Evolutionary conservation across 2,888 invertebrate genomes (phyloP).

Genomic region (Agrotis exclamationis): DNA sequence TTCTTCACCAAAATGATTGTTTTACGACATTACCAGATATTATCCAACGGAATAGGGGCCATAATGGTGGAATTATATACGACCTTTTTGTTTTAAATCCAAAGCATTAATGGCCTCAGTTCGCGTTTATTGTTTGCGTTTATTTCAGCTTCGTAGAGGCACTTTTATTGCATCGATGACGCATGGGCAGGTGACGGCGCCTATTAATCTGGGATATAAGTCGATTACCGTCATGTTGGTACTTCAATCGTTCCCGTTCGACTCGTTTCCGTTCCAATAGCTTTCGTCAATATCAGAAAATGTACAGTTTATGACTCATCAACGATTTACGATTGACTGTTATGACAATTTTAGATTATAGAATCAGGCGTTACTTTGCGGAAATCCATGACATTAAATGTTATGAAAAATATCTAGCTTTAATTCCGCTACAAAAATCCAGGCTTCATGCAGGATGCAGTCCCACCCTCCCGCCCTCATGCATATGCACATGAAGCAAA

Average conservation of each 20-base stretch:
- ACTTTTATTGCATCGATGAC: conserved; percentile 51
- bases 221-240: conserved; percentile 53
- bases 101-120: conserved; percentile 1
- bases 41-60: conserved; percentile 4
- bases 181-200: conserved; percentile 56
- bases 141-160: conserved; percentile 34
- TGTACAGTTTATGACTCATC: conserved; percentile 51
- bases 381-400: too few relatives aligned
- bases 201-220: conserved; percentile 58
- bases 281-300: conserved; percentile 51
- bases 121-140: conserved; percentile 38
- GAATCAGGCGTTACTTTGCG: too few relatives aligned
- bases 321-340: conserved; percentile 49
- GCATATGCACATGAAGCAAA: too few relatives aligned
- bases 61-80: conserved; percentile 6
- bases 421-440: too few relatives aligned
- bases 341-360: conserved; percentile 43
- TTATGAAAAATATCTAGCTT: too few relatives aligned
- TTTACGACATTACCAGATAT: conserved; percentile 19
- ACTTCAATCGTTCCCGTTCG: conserved; percentile 54
- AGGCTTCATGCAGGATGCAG: too few relatives aligned
- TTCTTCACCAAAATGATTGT: conserved; percentile 20
- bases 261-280: conserved; percentile 55
- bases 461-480: too few relatives aligned
- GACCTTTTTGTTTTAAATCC: conserved; percentile 1